Base-by-base conservation (phyloP, 2,888 invertebrate species). In the Nomada lathburiana region DNA sequence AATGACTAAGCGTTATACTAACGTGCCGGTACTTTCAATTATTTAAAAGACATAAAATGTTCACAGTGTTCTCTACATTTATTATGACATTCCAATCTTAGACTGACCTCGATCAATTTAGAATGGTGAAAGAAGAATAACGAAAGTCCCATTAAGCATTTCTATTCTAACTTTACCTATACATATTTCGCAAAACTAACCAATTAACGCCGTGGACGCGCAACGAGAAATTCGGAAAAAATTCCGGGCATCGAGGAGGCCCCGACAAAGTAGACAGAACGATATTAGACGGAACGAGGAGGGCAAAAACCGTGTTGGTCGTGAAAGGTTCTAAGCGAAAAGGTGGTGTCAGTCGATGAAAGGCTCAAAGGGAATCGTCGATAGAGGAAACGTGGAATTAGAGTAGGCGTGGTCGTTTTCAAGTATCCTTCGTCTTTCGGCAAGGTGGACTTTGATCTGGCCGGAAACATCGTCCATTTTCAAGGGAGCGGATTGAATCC, bases 301-400 rank as follows among this genome's bases (percentile, higher is more conserved):
- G 20, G n/a, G 9, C 26, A 47, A 29, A 64, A 47, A 44, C 23
- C 53, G 62, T 16, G 42, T 13, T 13, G 3, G 7, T 16, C 10
- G 50, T 16, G 62, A 44, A 72, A 72, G 73, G 73, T 42, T 62
- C 60, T 47, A 23, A 77, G 63, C 53, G 62, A 57, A 71, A 76
- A 29, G 73, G 67, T 86, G 63, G 77, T 79, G 80, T 76, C 75
- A 65, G 76, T 79, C 74, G 72, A 63, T 64, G 80, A 72, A 72
- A 84, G 50, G 64, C 59, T 87, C 80, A 87, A 87, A 86, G 81
- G 50, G 80, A 86, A 76, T 72, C 80, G 72, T 76, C 75, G 80
- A 76, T 77, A 70, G 82, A 68, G 75, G 75, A 82, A 74, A 63
- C 80, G 36, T 52, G 81, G 77, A 84, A 86, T 84, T 86, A 86